A percentile compares a stretch with the other conserved stretches of the same genome.
phyloP scores from a whole-genome alignment of 2,888 invertebrate species.

The Thyatira batis region DNA sequence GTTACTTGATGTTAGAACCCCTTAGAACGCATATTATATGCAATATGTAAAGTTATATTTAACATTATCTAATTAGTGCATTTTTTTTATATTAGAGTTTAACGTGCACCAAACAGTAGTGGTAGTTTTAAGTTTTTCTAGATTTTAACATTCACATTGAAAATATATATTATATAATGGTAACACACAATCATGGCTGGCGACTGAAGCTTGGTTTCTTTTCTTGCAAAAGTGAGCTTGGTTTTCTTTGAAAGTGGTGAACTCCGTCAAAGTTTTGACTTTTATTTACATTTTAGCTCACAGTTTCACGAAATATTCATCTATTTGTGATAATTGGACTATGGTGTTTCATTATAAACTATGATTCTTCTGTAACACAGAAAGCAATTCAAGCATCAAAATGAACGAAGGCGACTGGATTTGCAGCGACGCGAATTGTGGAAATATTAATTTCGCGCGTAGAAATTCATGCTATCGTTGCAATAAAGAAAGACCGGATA shows the following conservation, averaged over 20 bases:
- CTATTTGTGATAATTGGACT: constrained; percentile 30
- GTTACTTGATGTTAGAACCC: no score
- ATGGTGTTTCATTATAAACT: constrained; percentile 30
- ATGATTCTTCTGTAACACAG: constrained; percentile 39
- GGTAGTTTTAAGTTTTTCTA: no score
- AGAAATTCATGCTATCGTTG: constrained; percentile 95
- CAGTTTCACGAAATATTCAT: constrained; percentile 33
- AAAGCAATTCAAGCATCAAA: constrained; percentile 52
- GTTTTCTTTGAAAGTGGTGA: constrained; percentile 70
- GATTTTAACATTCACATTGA: no score
- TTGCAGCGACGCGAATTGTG: constrained; percentile 88
- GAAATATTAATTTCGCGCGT: constrained; percentile 97
- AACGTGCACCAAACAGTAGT: no score
- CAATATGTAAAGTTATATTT: no score
- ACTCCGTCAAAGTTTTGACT: constrained; percentile 57
- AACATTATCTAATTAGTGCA: no score
- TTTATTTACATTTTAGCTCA: constrained; percentile 63
- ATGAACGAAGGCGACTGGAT: constrained; percentile 86
- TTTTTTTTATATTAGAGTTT: no score
- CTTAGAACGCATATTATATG: no score
- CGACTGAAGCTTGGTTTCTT: constrained; percentile 71
- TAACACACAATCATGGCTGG: constrained; percentile 62
- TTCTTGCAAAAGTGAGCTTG: constrained; percentile 76
- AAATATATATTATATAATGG: no score
- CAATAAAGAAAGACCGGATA: constrained; percentile 85